Evolutionary conservation across 2,797 vertebrate genomes (phyloP).

Genomic region (Alosa sapidissima): DNA sequence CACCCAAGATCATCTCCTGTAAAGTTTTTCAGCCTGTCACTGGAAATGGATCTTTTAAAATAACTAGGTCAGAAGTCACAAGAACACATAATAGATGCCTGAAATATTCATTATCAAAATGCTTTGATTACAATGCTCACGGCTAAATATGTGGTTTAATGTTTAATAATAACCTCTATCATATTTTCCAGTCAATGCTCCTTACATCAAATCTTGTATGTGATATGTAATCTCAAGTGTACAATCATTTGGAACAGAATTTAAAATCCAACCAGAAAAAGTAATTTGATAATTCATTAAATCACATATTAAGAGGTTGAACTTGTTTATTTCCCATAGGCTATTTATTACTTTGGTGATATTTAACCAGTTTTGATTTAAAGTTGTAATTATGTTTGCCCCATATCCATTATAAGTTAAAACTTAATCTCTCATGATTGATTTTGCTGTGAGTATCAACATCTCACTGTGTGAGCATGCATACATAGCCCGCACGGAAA

Average conservation of each 20-base stretch:
- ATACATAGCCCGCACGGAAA: not conserved
- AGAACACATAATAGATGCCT: constrained; percentile 14
- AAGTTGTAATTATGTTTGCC: too few species aligned
- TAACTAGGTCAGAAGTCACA: constrained; percentile 36
- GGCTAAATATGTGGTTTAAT: constrained; percentile 28
- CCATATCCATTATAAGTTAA: too few species aligned
- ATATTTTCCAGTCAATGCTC: not conserved
- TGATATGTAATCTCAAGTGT: too few species aligned
- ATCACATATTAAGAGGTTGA: too few species aligned
- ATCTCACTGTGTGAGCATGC: not conserved
- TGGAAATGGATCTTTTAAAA: constrained; percentile 20
- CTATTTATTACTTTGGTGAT: too few species aligned
- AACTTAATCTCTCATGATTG: too few species aligned
- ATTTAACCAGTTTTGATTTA: too few species aligned
- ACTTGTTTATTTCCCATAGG: too few species aligned
- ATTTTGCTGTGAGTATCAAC: not conserved
- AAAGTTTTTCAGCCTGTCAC: too few species aligned
- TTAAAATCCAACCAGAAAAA: too few species aligned
- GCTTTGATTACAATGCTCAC: constrained; percentile 24
- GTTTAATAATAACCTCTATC: constrained; percentile 38
- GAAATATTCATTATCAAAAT: constrained; percentile 33
- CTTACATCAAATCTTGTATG: not conserved
- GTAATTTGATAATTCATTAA: too few species aligned
- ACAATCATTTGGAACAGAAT: too few species aligned
- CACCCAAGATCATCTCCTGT: not conserved